Base-by-base conservation (phyloP, 92 coral and sea anemone genomes). In the Epizoanthus stellaris region DNA sequence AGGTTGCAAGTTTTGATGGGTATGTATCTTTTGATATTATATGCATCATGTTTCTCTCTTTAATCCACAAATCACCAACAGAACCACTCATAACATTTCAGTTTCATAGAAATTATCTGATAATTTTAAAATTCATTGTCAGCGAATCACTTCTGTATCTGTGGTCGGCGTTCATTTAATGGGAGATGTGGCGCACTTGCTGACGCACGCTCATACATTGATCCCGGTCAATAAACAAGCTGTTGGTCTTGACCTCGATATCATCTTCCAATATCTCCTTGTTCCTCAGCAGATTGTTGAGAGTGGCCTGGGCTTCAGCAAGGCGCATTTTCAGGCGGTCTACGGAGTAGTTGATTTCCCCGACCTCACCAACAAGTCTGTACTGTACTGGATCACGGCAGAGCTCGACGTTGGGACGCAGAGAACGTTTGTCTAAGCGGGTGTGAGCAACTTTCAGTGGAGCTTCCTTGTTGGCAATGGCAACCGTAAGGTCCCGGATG, bases 381-480 rank as follows among this genome's bases (percentile, higher is more conserved):
- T 96, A 96, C 83, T 96, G 98, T 8, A 95, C 98, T 1, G 98
- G 95, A 66, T 96, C 98, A 3, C 98, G 89, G 76, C 98, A 96
- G 69, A 96, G 93, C 88, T 96, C 98, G 42, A 96, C 98, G 70
- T 95, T 95, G 19, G 98, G 98, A 30, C 98, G 91, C 66, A 91
- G 64, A n/a, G 98, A 96, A 6, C 98, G 98, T 87, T 96, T 96
- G 92, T 96, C 98, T 30, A 96, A 76, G 38, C 98, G 89, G 17
- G 98, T 96, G 77, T 96, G 98, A n/a, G 98, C 98, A 56, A 96
- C 96, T 77, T 94, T 96, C 13, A 96, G 95, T 3, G 98, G 98
- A 40, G 90, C 90, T 42, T 96, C 98, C 59, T 96, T 96, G 75
- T 94, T 94, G 0, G 94, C 95, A 40, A 96, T 96, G 62, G 98